These are phyloP conservation scores for Hirtodrosophila trivittata DNA, from an alignment of 2,888 invertebrate species.

Conservation along the genomic window DNA sequence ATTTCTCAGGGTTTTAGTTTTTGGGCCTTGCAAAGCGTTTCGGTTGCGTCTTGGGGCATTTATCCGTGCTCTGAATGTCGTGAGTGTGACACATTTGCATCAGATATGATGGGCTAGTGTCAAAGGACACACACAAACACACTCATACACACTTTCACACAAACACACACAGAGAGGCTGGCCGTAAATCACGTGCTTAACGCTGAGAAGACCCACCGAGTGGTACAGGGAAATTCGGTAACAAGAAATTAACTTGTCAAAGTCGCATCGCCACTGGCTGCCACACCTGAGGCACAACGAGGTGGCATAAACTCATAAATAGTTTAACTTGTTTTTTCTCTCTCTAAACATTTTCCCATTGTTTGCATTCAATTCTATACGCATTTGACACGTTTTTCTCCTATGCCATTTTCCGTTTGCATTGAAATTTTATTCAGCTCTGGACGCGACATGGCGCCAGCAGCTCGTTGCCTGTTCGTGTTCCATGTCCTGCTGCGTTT, in stretches of 20 bases:
- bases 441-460: constrained; percentile 70
- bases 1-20: constrained; percentile 70
- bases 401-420: constrained; percentile 20
- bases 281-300: constrained; percentile 30
- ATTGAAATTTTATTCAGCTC: constrained; percentile 20
- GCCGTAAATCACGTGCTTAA: constrained; percentile 59
- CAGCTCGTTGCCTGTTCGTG: constrained; percentile 21
- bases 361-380: constrained; percentile 23
- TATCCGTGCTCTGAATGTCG: constrained; percentile 42
- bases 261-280: constrained; percentile 2
- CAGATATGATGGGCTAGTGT: constrained; percentile 63
- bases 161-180: constrained; percentile 24
- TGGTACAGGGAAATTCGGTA: constrained; percentile 45
- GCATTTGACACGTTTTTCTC: constrained; percentile 41
- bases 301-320: constrained; percentile 64
- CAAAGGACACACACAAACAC: constrained; percentile 54
- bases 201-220: constrained; percentile 39
- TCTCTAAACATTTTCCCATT: constrained; percentile 27
- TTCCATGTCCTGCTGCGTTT: constrained; percentile 64
- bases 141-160: constrained; percentile 19
- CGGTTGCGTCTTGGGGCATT: constrained; percentile 9
- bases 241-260: constrained; percentile 68
- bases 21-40: constrained; percentile 10
- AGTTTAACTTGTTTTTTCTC: constrained; percentile 50
- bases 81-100: constrained; percentile 78